Percentiles rank a stretch among this genome's conserved stretches.
phyloP scores from a whole-genome alignment of 2,113 vertebrate species.

The Colinus virginianus region DNA sequence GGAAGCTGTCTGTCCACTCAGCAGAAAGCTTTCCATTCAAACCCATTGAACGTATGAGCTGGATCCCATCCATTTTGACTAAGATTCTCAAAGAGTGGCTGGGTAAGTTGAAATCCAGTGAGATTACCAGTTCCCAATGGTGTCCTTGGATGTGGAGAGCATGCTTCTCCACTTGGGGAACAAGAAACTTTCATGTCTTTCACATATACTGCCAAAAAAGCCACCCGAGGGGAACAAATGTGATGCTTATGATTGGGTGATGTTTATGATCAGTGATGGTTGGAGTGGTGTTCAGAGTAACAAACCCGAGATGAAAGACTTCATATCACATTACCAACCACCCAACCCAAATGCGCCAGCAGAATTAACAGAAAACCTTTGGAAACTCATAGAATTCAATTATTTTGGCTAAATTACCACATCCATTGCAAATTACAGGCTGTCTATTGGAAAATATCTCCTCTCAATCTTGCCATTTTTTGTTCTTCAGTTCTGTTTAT shows the following conservation, averaged over 20 bases:
- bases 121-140: not conserved
- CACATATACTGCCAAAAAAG: not conserved
- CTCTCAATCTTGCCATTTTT: conserved; percentile 37
- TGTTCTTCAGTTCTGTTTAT: conserved; percentile 56
- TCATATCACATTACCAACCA: conserved; percentile 37
- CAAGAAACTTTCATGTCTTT: not conserved
- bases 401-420: conserved; percentile 58
- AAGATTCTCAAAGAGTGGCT: not conserved
- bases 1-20: conserved; percentile 6
- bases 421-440: conserved; percentile 72
- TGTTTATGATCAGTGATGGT: not conserved
- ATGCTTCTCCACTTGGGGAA: not conserved
- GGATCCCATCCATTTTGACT: not conserved
- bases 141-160: not conserved
- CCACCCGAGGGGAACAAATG: not conserved
- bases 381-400: conserved; percentile 50
- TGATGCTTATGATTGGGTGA: not conserved
- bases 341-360: not conserved
- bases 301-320: not conserved
- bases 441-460: conserved; percentile 69
- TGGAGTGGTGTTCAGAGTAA: not conserved
- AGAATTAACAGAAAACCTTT: conserved; percentile 28
- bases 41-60: not conserved
- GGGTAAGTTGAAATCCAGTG: not conserved
- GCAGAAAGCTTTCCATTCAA: not conserved